phyloP scores from a whole-genome alignment of 2,797 vertebrate genomes.

The Hydrocynus forskahlii region DNA sequence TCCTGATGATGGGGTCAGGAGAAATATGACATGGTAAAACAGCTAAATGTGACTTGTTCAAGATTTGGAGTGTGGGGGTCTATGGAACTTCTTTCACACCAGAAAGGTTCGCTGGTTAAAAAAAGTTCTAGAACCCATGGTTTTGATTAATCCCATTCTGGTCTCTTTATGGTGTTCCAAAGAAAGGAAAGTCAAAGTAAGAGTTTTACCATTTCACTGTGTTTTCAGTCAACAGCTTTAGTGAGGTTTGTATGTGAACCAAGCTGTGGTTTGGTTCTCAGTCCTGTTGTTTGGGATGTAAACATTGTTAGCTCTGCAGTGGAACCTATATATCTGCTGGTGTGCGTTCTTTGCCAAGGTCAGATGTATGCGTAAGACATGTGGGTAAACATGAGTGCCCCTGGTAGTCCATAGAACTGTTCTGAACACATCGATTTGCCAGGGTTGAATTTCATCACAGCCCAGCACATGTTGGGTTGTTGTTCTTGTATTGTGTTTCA shows the following conservation, averaged over 20 bases:
- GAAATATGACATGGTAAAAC: too few relatives aligned
- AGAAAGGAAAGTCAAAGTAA: too few relatives aligned
- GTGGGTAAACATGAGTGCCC: not conserved
- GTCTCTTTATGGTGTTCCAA: too few relatives aligned
- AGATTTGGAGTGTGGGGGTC: too few relatives aligned
- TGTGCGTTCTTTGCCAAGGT: conserved; percentile 38
- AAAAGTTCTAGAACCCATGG: too few relatives aligned
- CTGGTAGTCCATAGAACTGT: not conserved
- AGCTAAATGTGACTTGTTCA: too few relatives aligned
- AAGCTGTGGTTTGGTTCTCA: not conserved
- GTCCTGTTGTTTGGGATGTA: conserved; percentile 40
- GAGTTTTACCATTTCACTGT: conserved; percentile 24
- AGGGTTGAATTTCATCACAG: not conserved
- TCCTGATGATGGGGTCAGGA: too few relatives aligned
- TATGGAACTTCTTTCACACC: too few relatives aligned
- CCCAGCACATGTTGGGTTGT: not conserved
- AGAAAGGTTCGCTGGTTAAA: too few relatives aligned
- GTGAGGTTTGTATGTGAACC: not conserved
- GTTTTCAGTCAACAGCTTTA: conserved; percentile 40
- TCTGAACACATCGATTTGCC: not conserved
- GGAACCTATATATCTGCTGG: conserved; percentile 32
- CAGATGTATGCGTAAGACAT: not conserved
- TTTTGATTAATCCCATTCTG: too few relatives aligned
- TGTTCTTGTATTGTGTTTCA: conserved; percentile 4
- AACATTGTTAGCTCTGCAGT: conserved; percentile 29